Evolutionary conservation across 2,113 vertebrate species (phyloP).

Genomic region (Crotalus viridis): DNA sequence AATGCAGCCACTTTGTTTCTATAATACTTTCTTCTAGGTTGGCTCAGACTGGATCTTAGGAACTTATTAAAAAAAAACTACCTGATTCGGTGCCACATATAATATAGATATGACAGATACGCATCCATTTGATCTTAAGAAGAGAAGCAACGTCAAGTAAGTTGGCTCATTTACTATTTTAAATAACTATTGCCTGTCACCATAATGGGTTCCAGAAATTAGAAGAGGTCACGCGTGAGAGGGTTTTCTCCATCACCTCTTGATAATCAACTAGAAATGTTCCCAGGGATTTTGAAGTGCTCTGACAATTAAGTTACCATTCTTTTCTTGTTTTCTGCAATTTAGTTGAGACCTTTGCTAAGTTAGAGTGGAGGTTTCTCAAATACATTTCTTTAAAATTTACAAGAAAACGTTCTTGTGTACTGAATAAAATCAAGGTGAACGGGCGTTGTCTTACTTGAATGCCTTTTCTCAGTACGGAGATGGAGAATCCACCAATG

Average conservation of each 20-base stretch:
- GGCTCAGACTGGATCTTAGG: background rate
- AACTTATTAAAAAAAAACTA: background rate
- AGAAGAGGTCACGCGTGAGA: background rate
- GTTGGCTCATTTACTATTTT: background rate
- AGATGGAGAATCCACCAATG: too few relatives aligned
- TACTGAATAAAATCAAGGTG: background rate
- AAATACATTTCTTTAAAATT: background rate
- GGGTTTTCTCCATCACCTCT: background rate
- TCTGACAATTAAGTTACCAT: background rate
- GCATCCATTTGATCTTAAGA: too few relatives aligned
- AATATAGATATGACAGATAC: background rate
- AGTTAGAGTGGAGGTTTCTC: background rate
- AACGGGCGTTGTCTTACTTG: background rate
- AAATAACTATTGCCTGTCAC: background rate
- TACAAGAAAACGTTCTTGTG: background rate
- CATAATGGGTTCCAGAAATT: background rate
- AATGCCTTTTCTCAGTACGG: too few relatives aligned
- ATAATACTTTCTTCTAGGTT: background rate
- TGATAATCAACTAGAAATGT: background rate
- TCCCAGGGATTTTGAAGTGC: background rate
- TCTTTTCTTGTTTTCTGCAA: background rate
- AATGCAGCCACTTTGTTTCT: background rate
- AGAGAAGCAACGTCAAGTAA: background rate
- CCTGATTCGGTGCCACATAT: background rate
- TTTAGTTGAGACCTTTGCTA: background rate